Base-by-base conservation (phyloP, 2,888 invertebrate species). In the Atherix ibis region DNA sequence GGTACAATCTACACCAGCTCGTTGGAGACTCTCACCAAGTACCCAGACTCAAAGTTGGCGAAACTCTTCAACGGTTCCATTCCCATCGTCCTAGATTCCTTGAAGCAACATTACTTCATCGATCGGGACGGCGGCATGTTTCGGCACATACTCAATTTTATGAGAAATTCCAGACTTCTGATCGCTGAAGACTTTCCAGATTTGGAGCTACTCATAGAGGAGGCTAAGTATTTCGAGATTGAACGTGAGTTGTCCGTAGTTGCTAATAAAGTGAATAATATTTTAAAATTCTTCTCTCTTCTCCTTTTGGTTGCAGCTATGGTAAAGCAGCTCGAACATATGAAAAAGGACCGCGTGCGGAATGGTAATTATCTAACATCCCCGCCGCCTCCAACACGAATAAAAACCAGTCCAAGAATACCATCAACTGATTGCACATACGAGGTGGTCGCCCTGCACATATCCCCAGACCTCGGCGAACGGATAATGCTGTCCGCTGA, bases 71-170 rank as follows among this genome's bases (percentile, higher is more conserved):
- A 89, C 56, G 95, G 95, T 22, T 81, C 77, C 47, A 87, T 94
- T 49, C 94, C 95, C 4, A 92, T 95, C 46, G 91, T 95, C 12
- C 64, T 95, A 58, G 95, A 95, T 58, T 88, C 87, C 4, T 64
- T 95, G 46, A 95, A 95, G 62, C 95, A 95, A 56, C 94, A 98
- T 58, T 97, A 97, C 63, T 98, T 97, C 66, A 92, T 98, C 50
- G 97, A 98, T 66, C 73, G 97, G 31, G 97, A 98, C 56, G 95
- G 97, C 3, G 85, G 83, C 45, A 88, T 94, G 82, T 98, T 98
- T 66, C 75, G 95, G 15, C 92, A 97, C 60, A 88, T 98, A 51
- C 71, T 98, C 42, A 95, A 95, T 66, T 98, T 87, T 61, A 76
- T 98, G 71, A 73, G 97, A 50, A 87, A 91, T 58, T 83, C 85